Percentiles rank a stretch among this genome's conserved stretches.
These are phyloP conservation scores for Lissonota sp. DNA, from an alignment of 2,888 invertebrate genomes.

Conservation along the genomic window DNA sequence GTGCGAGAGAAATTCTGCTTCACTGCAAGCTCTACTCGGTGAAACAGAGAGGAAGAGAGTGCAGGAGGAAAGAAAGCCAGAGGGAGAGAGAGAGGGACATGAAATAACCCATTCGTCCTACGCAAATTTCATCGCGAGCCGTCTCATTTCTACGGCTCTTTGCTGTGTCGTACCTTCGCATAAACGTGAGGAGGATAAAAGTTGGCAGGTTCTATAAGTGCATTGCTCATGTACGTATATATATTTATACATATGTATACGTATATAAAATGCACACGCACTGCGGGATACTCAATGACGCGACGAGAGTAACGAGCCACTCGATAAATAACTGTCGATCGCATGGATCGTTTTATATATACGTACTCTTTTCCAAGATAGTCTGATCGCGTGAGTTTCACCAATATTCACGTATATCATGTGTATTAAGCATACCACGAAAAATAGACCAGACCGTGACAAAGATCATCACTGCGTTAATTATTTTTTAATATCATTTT, in stretches of 20 bases:
- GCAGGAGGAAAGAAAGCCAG: neutral
- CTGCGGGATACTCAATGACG: constrained; percentile 54
- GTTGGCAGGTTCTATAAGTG: constrained; percentile 18
- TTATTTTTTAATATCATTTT: too few species aligned
- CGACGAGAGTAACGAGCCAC: constrained; percentile 53
- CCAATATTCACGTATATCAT: constrained; percentile 20
- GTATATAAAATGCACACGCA: neutral
- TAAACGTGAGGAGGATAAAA: constrained; percentile 14
- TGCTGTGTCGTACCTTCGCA: constrained; percentile 5
- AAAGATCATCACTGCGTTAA: too few species aligned
- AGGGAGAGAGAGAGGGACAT: neutral
- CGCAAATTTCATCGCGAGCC: constrained; percentile 18
- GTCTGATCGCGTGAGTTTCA: constrained; percentile 28
- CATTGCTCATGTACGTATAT: neutral
- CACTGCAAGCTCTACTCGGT: too few species aligned
- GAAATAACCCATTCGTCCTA: neutral
- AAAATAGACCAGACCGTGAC: too few species aligned
- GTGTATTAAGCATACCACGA: too few species aligned
- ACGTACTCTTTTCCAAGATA: constrained; percentile 4
- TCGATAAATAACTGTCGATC: constrained; percentile 61
- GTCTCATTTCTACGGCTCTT: constrained; percentile 26
- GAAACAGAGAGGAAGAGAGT: too few species aligned
- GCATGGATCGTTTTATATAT: constrained; percentile 23
- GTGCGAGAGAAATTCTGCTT: too few species aligned
- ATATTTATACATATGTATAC: too few species aligned